Evolutionary conservation across 2,888 invertebrate species (phyloP), one percentile per base, ranked within the genome.

Genomic region (Drosophila sordidula): DNA sequence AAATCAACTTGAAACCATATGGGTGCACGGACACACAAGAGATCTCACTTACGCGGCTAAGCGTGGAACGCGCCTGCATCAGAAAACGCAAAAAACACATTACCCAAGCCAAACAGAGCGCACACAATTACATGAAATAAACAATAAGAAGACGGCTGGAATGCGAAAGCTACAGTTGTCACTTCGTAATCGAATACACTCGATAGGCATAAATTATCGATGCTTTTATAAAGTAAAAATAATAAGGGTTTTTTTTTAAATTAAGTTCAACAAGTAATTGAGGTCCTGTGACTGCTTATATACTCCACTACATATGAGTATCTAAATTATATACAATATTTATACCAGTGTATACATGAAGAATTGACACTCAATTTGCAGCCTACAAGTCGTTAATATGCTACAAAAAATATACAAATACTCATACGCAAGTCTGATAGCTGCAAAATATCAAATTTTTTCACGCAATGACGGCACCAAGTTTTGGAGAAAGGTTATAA

Each of bases 21-120:
- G 3, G 29, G 12, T 45, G 42, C 18, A 22, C 2, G 3, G 11
- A 11, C 26, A 29, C 12, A 0, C 11, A 6, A 11, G 4, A 8
- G 3, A 11, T 6, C 1, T 6, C 16, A 75, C 81, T 87, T 57
- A 82, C 81, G 25, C 72, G 86, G 42, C 46, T 55, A 16, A 82
- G 71, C 39, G 87, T 72, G n/a, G 62, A 9, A 11, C 88, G 82
- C 57, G 82, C 41, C 41, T 85, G 76, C 14, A 58, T 50, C 4
- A 82, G 47, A 45, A 79, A 82, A 11, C 87, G 86, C 32, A 72
- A 62, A 22, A 82, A 64, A 72, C 65, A 72, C 81, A 82, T 82
- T 58, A 14, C 25, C 52, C 54, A 38, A 46, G 44, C 50, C n/a
- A 39, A 32, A 18, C 29, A 18, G 5, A 18, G 8, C 26, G 11